These are phyloP conservation scores for Maconellicoccus hirsutus DNA, from an alignment of 1,140 invertebrate species.

Conservation along the genomic window DNA sequence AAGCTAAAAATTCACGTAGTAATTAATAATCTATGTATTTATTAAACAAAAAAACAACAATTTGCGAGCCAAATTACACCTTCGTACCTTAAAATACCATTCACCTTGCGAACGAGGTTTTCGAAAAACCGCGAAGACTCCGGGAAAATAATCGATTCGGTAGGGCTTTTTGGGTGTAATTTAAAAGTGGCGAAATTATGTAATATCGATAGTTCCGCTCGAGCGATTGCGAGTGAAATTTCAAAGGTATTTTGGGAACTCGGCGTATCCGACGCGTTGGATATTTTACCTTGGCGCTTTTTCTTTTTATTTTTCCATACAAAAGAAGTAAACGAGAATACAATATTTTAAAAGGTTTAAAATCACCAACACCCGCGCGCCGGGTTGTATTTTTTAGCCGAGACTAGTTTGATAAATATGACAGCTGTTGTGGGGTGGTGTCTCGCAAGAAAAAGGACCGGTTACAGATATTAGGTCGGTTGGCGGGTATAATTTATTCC, in stretches of 20 bases:
- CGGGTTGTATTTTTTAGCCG: not conserved
- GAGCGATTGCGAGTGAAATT: not conserved
- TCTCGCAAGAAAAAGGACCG: not conserved
- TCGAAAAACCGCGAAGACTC: no score
- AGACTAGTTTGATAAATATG: conserved; percentile 19
- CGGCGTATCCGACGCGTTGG: not conserved
- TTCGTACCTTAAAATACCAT: no score
- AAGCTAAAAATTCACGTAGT: no score
- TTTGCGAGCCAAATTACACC: no score
- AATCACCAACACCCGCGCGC: not conserved
- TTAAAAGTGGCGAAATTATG: no score
- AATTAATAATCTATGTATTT: no score
- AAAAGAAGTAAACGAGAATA: conserved; percentile 21
- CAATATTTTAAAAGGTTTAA: conserved; percentile 18
- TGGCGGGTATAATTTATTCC: conserved; percentile 17
- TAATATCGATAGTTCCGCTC: not conserved
- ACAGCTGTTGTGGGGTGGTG: conserved; percentile 15
- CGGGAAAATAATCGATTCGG: no score
- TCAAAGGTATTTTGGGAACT: not conserved
- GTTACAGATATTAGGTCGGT: conserved; percentile 2
- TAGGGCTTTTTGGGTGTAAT: no score
- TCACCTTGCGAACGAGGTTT: no score
- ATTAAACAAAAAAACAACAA: no score
- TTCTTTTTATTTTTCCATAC: conserved; percentile 7
- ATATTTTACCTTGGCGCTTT: conserved; percentile 6